These are phyloP conservation scores for Noturus placidus DNA, from an alignment of 2,113 vertebrate species.

Conservation along the genomic window DNA sequence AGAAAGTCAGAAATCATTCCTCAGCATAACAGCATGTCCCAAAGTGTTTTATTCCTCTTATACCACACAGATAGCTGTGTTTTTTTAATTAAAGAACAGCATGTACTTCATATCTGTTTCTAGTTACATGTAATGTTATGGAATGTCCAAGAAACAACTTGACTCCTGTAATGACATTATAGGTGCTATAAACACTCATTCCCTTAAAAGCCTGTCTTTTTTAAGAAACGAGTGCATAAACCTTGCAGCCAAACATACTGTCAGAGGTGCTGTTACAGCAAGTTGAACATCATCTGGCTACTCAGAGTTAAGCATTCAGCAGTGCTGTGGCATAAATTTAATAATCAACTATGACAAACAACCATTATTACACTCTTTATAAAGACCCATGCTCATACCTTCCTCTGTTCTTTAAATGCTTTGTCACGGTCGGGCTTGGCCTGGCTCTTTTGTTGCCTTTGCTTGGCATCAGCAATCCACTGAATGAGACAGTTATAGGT, in stretches of 20 bases:
- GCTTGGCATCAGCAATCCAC: constrained; percentile 82
- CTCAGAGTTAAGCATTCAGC: not conserved
- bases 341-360: not conserved
- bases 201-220: too few species aligned
- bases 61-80: not conserved
- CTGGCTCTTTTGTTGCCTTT: constrained; percentile 84
- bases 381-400: constrained; percentile 70
- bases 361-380: not conserved
- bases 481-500: constrained; percentile 78
- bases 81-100: not conserved
- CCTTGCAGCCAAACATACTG: not conserved
- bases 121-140: not conserved
- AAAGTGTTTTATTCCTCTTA: not conserved
- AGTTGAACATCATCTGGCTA: not conserved
- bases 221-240: not conserved
- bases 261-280: not conserved
- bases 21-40: not conserved
- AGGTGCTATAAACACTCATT: not conserved
- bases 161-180: not conserved
- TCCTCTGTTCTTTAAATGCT: constrained; percentile 81
- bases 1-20: not conserved
- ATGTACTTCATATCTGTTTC: too few species aligned
- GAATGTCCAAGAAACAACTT: not conserved
- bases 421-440: constrained; percentile 72
- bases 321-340: not conserved